Evolutionary conservation across 1,140 invertebrate genomes (phyloP), one percentile per base, ranked within the genome.

Genomic region (Apis florea): DNA sequence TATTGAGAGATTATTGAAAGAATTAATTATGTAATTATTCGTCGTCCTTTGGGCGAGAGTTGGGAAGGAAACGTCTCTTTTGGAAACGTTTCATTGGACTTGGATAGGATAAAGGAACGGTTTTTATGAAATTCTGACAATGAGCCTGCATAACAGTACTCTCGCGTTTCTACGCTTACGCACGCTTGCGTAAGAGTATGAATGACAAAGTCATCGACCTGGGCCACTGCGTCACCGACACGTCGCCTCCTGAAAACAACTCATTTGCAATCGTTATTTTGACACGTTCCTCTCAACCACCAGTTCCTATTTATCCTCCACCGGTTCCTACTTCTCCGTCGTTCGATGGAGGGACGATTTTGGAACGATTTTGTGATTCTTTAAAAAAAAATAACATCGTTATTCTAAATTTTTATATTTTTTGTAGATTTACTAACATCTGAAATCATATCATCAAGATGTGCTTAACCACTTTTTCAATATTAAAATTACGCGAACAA

Each of bases 151-250:
- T 82, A 76, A 77, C 72, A 82, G 79, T 77, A 82, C 79, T 77
- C 64, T 61, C 79, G 73, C 54, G 73, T 54, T 69, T 82, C 79
- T 76, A 77, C 79, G 79, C 71, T 85, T 76, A 76, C 71, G 70
- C 83, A 76, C 72, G 83, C 72, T 84, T 67, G 67, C 72, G 84
- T 82, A 58, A 77, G 72, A 76, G 71, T 24, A 84, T 79, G 83
- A 84, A 81, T 84, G 53, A 81, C 83, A 84, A 73, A 85, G 78
- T 78, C 78, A 76, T 84, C 85, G 88, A 82, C 81, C 83, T 49
- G 70, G 69, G 77, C 67, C 59, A 80, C 78, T 47, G 70, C 83
- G 66, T 71, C 83, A 68, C 49, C 71, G 66, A 64, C n/a, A 63
- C 66, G n/a, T 79, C 54, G 31, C 54, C 69, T 40, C 63, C 17